Evolutionary conservation across 2,797 vertebrate genomes (phyloP).

Genomic region (Microhierax caerulescens): DNA sequence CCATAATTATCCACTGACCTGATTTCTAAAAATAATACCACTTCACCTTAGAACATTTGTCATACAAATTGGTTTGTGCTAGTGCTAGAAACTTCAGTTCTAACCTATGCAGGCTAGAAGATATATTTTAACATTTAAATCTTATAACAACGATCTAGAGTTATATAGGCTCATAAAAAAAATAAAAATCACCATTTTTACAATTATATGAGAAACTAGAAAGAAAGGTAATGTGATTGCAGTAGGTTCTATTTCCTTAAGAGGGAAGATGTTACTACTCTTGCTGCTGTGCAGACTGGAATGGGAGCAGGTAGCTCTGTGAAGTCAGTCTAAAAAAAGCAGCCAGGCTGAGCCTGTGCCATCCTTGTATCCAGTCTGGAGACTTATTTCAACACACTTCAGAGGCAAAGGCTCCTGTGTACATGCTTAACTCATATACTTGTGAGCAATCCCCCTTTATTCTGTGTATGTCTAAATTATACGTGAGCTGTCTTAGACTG

Average conservation of each 20-base stretch:
- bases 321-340: neutral
- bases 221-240: neutral
- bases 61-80: slow-evolving; percentile 27
- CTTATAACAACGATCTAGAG: neutral
- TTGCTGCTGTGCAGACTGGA: neutral
- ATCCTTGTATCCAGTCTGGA: neutral
- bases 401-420: neutral
- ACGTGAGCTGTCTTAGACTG: neutral
- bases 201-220: neutral
- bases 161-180: neutral
- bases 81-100: neutral
- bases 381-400: neutral
- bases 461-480: neutral
- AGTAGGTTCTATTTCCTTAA: neutral
- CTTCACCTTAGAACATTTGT: slow-evolving; percentile 47
- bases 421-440: neutral
- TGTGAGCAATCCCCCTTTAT: neutral
- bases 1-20: slow-evolving; percentile 54
- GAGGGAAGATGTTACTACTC: neutral
- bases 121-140: neutral
- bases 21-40: slow-evolving; percentile 32
- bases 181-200: neutral
- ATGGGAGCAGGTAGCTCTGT: neutral
- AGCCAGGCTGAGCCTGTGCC: neutral
- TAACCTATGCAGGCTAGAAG: neutral